phyloP scores from a whole-genome alignment of 2,888 invertebrate genomes.

The Catocala sponsa region DNA sequence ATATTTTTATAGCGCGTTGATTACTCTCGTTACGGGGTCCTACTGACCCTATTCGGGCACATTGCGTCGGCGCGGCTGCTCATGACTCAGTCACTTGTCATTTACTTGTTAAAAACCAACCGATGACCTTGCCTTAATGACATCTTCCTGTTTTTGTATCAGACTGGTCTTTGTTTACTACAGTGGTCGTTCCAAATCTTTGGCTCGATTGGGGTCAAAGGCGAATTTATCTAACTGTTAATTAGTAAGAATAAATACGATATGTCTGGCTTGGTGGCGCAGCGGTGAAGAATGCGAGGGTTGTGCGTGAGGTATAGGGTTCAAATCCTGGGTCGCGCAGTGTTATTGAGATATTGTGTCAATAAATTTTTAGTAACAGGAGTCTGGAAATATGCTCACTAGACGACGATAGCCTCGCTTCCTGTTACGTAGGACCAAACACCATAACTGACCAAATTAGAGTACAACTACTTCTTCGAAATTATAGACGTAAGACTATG shows the following conservation, averaged over 20 bases:
- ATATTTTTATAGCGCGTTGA: conserved; percentile 3
- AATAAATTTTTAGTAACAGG: no score
- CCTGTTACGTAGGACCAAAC: no score
- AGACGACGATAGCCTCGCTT: no score
- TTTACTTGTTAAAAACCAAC: conserved; percentile 70
- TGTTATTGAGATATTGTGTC: no score
- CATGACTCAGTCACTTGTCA: conserved; percentile 71
- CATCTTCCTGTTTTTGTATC: conserved; percentile 64
- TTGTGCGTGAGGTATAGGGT: no score
- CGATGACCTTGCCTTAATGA: conserved; percentile 67
- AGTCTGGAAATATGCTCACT: no score
- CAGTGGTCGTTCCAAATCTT: conserved; percentile 12
- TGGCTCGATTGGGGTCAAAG: conserved; percentile 32
- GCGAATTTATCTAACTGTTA: conserved; percentile 30
- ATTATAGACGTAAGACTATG: no score
- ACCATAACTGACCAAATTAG: no score
- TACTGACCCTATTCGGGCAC: conserved; percentile 59
- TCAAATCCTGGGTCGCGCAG: no score
- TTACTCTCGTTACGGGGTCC: conserved; percentile 30
- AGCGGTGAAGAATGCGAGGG: no score
- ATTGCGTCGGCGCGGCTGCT: conserved; percentile 15
- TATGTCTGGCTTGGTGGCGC: no score
- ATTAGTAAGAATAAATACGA: conserved; percentile 3
- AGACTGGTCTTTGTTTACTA: conserved; percentile 35
- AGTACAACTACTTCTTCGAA: no score